Percentiles rank a stretch among this genome's conserved stretches.
These are phyloP conservation scores for Oscheius onirici DNA, from an alignment of 2,888 invertebrate genomes.

Conservation along the genomic window DNA sequence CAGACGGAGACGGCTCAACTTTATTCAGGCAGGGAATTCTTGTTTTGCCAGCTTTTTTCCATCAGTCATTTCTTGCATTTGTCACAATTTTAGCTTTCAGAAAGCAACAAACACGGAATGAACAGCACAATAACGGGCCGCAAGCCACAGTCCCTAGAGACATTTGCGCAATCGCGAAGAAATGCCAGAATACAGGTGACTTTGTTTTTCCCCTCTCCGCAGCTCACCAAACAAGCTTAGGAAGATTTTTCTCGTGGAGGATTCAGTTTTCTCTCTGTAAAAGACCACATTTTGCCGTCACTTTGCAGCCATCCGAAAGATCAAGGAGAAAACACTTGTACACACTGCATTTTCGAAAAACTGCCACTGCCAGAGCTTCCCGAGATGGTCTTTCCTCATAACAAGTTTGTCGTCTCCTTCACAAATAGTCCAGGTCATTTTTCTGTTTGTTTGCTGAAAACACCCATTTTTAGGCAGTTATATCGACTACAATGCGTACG, in stretches of 20 bases:
- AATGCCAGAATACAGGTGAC: conserved; percentile 9
- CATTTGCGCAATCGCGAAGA: conserved; percentile 12
- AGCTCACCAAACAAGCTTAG: neutral
- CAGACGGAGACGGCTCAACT: too few relatives aligned
- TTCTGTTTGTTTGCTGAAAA: neutral
- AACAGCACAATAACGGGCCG: neutral
- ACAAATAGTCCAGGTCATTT: conserved; percentile 5
- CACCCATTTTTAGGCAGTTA: conserved; percentile 75
- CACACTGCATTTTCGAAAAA: conserved; percentile 55
- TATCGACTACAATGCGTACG: conserved; percentile 88
- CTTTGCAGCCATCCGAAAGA: conserved; percentile 46
- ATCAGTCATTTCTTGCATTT: too few relatives aligned
- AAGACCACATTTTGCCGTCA: conserved; percentile 59
- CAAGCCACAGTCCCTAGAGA: neutral
- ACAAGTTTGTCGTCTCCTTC: conserved; percentile 79
- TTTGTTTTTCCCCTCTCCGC: neutral
- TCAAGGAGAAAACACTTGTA: conserved; percentile 32
- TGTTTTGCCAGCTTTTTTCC: too few relatives aligned
- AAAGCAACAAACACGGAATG: neutral
- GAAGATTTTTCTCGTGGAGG: conserved; percentile 33
- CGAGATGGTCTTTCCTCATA: conserved; percentile 97
- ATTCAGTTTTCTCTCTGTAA: conserved; percentile 41
- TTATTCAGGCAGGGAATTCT: too few relatives aligned
- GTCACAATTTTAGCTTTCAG: too few relatives aligned
- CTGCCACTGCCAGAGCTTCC: conserved; percentile 76